Base-by-base conservation (phyloP, 1,140 invertebrate genomes). In the Sitobion miscanthi region DNA sequence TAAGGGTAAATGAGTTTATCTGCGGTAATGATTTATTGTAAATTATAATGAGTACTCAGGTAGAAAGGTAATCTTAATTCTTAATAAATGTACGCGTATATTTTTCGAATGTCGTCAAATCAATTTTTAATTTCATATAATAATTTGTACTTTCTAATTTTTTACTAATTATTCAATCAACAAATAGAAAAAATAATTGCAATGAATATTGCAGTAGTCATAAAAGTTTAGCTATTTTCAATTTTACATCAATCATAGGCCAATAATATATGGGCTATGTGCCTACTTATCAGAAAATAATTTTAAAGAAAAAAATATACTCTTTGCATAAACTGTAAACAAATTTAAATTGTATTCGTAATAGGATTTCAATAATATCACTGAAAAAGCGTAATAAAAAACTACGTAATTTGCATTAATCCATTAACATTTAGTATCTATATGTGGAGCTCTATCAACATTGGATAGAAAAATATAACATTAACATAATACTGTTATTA, bases 361-460 rank as follows among this genome's bases (percentile, higher is more conserved):
- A 77, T 77, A 77, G 14, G n/a, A 77, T n/a, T 77, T 77, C n/a
- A 77, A 77, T 77, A 77, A 77, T n/a, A 77, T 77, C 30, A 69
- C 62, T 69, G 62, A 69, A 69, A 54, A 69, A 69, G 25, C 9
- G 30, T 17, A 77, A n/a, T 17, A 77, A 17, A 77, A 77, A 17
- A n/a, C 11, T 14, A 69, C 30, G 30, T 77, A 77, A 77, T 77
- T 77, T 77, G 30, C 62, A 77, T 77, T 77, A 77, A 77, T 77
- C 30, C 62, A 77, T 77, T 77, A 77, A 77, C 30, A 77, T 77
- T n/a, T 77, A 14, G n/a, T n/a, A 77, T 20, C 42, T 42, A 42
- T 42, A 9, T 77, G 30, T 54, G 30, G 30, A 69, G 8, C 52
- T 54, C 20, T 69, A 30, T 30, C 9, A 69, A 69, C 62, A 69